Percentiles rank a stretch among this genome's conserved stretches.
phyloP scores from a whole-genome alignment of 2,888 invertebrate species.

The Hyposoter dolosus region DNA sequence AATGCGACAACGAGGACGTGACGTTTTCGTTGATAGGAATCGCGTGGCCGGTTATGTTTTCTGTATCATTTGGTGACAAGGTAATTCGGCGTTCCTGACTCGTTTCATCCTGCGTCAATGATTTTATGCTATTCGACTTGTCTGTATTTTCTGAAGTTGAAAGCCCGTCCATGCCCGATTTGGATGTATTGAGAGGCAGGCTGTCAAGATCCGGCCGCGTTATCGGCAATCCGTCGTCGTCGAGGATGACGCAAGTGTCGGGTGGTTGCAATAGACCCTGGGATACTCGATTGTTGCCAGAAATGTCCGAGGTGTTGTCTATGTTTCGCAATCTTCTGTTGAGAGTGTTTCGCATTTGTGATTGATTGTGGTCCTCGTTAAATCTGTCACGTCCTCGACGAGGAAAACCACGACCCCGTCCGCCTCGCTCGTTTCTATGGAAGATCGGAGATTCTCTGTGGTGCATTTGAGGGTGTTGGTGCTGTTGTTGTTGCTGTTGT shows the following conservation, averaged over 20 bases:
- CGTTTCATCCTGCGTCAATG: constrained; percentile 10
- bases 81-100: constrained; percentile 23
- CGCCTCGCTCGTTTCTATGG: constrained; percentile 76
- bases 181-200: constrained; percentile 33
- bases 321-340: constrained; percentile 64
- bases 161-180: not conserved
- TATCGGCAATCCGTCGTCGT: constrained; percentile 77
- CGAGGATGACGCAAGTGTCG: constrained; percentile 76
- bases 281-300: constrained; percentile 67
- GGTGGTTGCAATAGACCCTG: constrained; percentile 74
- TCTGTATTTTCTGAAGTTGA: constrained; percentile 28
- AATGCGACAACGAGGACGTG: constrained; percentile 7
- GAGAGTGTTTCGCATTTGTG: constrained; percentile 69
- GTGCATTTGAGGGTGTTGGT: constrained; percentile 75
- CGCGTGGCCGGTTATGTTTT: not conserved
- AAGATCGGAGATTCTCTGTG: constrained; percentile 75
- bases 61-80: constrained; percentile 3
- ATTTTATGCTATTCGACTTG: constrained; percentile 15
- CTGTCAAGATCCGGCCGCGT: constrained; percentile 72
- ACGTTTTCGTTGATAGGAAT: not conserved
- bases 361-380: constrained; percentile 75
- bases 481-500: constrained; percentile 71
- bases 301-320: constrained; percentile 64
- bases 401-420: constrained; percentile 76
- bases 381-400: constrained; percentile 78